Evolutionary conservation across 2,888 invertebrate species (phyloP), one percentile per base, ranked within the genome.

Genomic region (Himalopsyche anomala): DNA sequence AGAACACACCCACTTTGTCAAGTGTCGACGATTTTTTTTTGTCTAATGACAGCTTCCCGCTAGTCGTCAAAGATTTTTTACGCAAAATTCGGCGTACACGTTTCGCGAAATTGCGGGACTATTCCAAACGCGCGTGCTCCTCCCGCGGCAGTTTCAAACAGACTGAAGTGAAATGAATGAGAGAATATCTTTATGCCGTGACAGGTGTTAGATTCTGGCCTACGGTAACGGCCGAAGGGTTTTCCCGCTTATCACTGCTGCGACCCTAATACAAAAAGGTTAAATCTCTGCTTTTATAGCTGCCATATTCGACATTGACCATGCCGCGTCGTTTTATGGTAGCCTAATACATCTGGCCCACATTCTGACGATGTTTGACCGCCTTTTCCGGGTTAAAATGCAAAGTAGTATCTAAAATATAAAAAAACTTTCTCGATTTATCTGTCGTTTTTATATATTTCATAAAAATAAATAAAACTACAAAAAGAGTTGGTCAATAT

Each of bases 121-220:
- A 51, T 19, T 19, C 19, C 62, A 19, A 62, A 62, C 62, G 19
- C 56, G 62, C 62, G 62, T 62, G 62, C 62, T n/a, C 62, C 11
- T 19, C 19, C 62, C 62, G 62, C 19, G 62, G 28, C 62, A 62
- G 62, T 28, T 62, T n/a, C 19, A 15, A 28, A 62, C 62, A 28
- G 62, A 62, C 62, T 62, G 62, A 62, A 62, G 62, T 28, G 28
- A 62, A 62, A 62, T 62, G 62, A 62, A 62, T 62, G 62, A 28
- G 62, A 62, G 62, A 62, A 62, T 62, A 62, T 62, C 28, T 62
- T 28, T 62, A 62, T 28, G n/a, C 62, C 19, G 62, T 62, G 62
- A 62, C 62, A 62, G 62, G 62, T 62, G 62, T 62, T 62, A 28
- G 62, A 62, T 62, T 62, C 62, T 62, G 62, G 62, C 62, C 62